Percentiles rank a stretch among this genome's conserved stretches.
Evolutionary conservation across 1,140 invertebrate genomes (phyloP).

Genomic region (Ips typographus): DNA sequence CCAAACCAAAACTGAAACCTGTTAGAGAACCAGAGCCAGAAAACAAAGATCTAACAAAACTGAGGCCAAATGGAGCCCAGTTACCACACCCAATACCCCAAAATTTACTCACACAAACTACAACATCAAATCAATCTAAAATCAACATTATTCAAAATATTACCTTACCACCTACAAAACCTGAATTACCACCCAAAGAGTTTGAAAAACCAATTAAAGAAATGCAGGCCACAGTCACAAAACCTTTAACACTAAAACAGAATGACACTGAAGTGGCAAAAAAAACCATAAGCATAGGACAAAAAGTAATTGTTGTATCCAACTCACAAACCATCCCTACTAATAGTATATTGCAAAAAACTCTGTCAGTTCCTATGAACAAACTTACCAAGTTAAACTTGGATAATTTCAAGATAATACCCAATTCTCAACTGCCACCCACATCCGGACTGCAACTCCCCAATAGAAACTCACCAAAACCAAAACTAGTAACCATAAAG

Average conservation of each 20-base stretch:
- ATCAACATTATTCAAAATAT: constrained; percentile 47
- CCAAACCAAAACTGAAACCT: constrained; percentile 16
- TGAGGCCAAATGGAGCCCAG: constrained; percentile 10
- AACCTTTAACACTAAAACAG: constrained; percentile 1
- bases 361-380: constrained; percentile 49
- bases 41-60: constrained; percentile 25
- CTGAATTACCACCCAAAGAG: constrained; percentile 15
- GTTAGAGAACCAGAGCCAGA: constrained; percentile 15
- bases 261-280: neutral
- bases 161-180: constrained; percentile 25
- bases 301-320: constrained; percentile 50
- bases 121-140: constrained; percentile 25
- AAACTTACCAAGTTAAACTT: constrained; percentile 49
- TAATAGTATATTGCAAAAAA: constrained; percentile 48
- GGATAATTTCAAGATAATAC: constrained; percentile 50
- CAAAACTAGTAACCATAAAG: constrained; percentile 48
- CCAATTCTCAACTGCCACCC: constrained; percentile 35
- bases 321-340: constrained; percentile 44
- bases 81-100: constrained; percentile 1
- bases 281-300: constrained; percentile 35
- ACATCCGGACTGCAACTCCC: constrained; percentile 33
- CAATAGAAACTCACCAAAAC: constrained; percentile 39
- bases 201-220: constrained; percentile 3
- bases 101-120: too few species aligned
- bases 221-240: neutral